Evolutionary conservation across 1,140 invertebrate species (phyloP).

Genomic region (Hermetia illucens): DNA sequence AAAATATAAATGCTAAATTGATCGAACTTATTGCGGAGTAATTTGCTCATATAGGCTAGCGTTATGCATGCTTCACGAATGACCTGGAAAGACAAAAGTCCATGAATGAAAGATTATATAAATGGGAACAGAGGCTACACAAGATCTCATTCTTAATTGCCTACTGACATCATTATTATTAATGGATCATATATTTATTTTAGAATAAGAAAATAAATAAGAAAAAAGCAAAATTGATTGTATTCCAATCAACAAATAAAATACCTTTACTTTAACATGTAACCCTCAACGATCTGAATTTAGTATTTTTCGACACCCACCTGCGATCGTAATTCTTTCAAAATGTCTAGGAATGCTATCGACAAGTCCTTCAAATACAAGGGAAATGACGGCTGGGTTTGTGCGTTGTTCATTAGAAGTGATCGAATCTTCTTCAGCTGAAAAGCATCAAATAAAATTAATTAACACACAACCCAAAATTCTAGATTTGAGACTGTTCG

Average conservation of each 20-base stretch:
- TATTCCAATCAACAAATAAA: too few relatives aligned
- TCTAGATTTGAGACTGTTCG: not conserved
- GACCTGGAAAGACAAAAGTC: constrained; percentile 44
- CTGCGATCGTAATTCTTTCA: constrained; percentile 76
- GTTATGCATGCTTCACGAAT: constrained; percentile 91
- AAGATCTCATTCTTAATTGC: too few relatives aligned
- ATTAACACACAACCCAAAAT: constrained; percentile 1
- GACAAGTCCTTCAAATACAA: constrained; percentile 66
- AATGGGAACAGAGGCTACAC: too few relatives aligned
- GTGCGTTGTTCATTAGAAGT: constrained; percentile 63
- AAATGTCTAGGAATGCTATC: constrained; percentile 61
- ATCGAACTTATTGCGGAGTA: constrained; percentile 68
- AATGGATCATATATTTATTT: too few relatives aligned
- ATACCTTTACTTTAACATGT: too few relatives aligned
- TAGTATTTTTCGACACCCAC: constrained; percentile 4
- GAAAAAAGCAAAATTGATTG: too few relatives aligned
- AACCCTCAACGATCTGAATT: not conserved
- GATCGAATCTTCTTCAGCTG: constrained; percentile 76
- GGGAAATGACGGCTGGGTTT: constrained; percentile 65
- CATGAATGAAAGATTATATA: too few relatives aligned
- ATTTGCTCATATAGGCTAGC: constrained; percentile 78
- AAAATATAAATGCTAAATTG: constrained; percentile 71
- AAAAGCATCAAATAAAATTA: constrained; percentile 11
- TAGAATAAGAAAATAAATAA: too few relatives aligned
- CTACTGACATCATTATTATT: too few relatives aligned